Base-by-base conservation (phyloP, 2,113 vertebrate genomes). In the Calidris pygmaea region DNA sequence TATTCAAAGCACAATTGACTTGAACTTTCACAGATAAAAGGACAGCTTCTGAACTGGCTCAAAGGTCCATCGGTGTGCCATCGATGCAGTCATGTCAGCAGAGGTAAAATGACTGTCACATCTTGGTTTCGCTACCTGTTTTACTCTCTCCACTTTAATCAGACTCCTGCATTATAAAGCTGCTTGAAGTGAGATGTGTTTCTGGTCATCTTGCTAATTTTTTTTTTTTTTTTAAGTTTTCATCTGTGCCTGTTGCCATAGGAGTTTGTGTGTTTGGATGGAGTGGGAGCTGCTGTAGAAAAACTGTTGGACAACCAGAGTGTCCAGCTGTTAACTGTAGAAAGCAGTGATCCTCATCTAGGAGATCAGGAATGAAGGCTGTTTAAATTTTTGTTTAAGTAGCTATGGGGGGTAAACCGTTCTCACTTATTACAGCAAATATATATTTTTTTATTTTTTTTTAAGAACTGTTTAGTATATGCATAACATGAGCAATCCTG, bases 1-100 rank as follows among this genome's bases (percentile, higher is more conserved):
- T 95, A 96, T 95, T 96, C 95, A 95, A 95, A 93, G 96, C 95
- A 96, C 93, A 94, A 93, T 27, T 92, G 96, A 94, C 93, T 92
- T 96, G 95, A 97, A 90, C 92, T 94, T 94, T 89, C 85, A 90
- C 82, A 94, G 93, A 93, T 95, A 55, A 88, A 88, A 96, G 95
- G 90, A 95, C 85, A 94, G 87, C 93, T 96, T 88, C 92, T 92
- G 90, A 90, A 94, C 88, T 79, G 93, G 88, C 93, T 94, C 88
- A 83, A 67, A 94, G 85, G 90, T 94, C 75, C 75, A 67, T 95
- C 56, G 37, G 63, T 85, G 86, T 96, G 93, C 92, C 92, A 96
- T 95, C 62, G 30, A 93, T 96, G 89, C 94, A 89, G 80, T 87
- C 92, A 68, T 83, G 50, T 76, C 75, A 89, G 92, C 90, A 94